Percentiles rank a stretch among this genome's conserved stretches.
Evolutionary conservation across 2,113 vertebrate species (phyloP).

Genomic region (Microcebus murinus): DNA sequence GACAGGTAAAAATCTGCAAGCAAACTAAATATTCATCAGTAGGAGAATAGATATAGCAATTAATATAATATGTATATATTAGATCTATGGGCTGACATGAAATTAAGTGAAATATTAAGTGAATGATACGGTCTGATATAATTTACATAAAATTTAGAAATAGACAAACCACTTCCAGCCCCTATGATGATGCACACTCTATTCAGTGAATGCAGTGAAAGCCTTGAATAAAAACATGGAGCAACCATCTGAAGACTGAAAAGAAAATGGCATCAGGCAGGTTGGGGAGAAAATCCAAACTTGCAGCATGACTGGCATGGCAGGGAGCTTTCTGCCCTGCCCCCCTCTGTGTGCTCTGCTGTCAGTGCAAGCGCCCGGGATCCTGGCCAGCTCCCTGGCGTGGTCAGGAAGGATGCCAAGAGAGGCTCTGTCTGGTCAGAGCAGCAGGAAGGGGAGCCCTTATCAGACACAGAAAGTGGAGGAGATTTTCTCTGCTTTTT

Average conservation of each 20-base stretch:
- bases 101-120: neutral
- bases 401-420: neutral
- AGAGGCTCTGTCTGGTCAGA: neutral
- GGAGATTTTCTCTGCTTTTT: neutral
- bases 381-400: neutral
- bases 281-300: neutral
- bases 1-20: neutral
- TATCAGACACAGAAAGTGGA: neutral
- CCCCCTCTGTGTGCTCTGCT: neutral
- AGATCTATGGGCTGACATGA: neutral
- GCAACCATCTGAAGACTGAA: neutral
- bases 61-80: neutral
- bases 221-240: neutral
- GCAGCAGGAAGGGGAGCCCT: neutral
- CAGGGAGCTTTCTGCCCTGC: neutral
- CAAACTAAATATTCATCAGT: neutral
- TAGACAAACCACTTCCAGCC: neutral
- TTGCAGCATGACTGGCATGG: neutral
- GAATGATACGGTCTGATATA: neutral
- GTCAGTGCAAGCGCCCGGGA: neutral
- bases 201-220: neutral
- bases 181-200: neutral
- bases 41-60: neutral
- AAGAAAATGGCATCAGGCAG: neutral
- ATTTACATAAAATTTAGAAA: slow-evolving; percentile 13